Conservation (phyloP, 2,113 vertebrate genomes). For the Ctenomys sociabilis region DNA sequence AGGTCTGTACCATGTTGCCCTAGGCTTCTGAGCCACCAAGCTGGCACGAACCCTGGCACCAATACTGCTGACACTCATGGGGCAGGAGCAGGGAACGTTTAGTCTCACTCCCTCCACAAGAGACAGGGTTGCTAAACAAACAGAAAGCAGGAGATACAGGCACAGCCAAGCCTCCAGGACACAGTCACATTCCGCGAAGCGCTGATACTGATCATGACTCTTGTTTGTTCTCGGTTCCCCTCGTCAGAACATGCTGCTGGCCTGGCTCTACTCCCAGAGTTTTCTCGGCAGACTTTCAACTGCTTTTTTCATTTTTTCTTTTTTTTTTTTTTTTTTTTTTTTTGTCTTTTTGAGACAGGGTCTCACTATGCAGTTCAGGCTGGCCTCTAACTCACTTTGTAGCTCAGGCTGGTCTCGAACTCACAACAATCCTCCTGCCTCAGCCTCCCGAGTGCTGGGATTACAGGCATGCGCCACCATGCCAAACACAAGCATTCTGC, state of each 20-base stretch:
- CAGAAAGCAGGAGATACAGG: not conserved
- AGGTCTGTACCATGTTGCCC: accelerated
- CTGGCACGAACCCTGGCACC: accelerated
- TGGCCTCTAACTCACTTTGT: too few relatives aligned
- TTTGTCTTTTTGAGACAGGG: too few relatives aligned
- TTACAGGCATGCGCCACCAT: too few relatives aligned
- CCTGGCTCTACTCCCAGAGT: not conserved
- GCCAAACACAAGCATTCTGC: not conserved
- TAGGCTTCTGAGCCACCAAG: not conserved
- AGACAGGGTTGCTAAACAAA: not conserved
- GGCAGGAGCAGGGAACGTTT: not conserved
- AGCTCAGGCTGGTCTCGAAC: too few relatives aligned
- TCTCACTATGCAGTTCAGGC: too few relatives aligned
- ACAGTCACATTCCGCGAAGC: not conserved
- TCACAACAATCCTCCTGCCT: too few relatives aligned
- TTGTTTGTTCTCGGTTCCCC: not conserved
- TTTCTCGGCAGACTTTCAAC: not conserved
- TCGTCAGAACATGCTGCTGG: not conserved
- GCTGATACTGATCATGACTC: not conserved
- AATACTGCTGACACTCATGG: not conserved
- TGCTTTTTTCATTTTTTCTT: too few relatives aligned
- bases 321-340: too few relatives aligned
- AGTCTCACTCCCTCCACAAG: not conserved
- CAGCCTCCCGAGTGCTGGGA: too few relatives aligned
- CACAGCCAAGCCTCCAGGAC: not conserved